Percentiles rank a stretch among this genome's conserved stretches.
These are phyloP conservation scores for Ptilodon capucinus DNA, from an alignment of 2,888 invertebrate genomes.

Conservation along the genomic window DNA sequence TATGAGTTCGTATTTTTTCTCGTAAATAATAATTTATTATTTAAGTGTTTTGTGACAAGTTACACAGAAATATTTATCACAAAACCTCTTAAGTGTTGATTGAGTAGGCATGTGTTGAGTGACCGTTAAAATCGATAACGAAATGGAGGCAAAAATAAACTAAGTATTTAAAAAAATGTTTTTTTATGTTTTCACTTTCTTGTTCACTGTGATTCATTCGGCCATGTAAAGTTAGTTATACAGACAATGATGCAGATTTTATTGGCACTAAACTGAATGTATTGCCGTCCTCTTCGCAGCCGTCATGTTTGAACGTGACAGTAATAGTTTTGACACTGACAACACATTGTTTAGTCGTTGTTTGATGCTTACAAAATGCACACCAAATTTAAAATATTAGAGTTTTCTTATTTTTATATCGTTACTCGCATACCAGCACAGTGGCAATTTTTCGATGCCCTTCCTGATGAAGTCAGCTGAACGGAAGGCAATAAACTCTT, in stretches of 20 bases:
- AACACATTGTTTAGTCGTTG: background rate
- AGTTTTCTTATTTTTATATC: no score
- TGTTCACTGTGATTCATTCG: background rate
- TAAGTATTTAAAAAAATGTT: background rate
- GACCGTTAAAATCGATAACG: background rate
- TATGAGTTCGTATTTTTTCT: conserved; percentile 7
- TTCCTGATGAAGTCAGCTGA: no score
- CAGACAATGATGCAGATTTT: no score
- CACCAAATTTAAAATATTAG: no score
- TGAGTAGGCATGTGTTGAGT: background rate
- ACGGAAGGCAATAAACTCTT: no score
- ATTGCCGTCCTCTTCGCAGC: no score
- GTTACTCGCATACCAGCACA: no score
- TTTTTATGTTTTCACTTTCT: background rate
- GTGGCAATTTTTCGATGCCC: no score
- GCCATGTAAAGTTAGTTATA: background rate
- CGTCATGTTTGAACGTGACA: no score
- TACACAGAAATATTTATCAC: background rate
- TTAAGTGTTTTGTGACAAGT: background rate
- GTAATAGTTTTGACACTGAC: no score
- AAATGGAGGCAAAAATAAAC: no score
- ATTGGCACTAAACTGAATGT: no score
- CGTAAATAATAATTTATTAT: background rate
- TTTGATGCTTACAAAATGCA: background rate
- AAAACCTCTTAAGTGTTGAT: background rate